phyloP scores from a whole-genome alignment of 2,113 vertebrate species.

The Dissostichus mawsoni region DNA sequence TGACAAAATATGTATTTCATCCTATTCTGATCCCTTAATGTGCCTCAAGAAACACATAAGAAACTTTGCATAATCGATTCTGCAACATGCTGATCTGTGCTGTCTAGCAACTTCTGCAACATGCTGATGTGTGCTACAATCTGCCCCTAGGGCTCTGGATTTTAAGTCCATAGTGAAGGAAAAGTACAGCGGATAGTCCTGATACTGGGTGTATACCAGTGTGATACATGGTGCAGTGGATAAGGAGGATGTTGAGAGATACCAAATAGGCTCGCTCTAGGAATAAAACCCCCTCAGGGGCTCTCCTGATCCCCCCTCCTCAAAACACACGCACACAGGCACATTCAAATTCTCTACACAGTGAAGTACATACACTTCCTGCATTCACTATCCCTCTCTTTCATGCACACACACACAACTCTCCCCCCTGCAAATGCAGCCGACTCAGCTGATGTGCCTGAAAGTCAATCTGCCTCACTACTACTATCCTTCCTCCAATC shows the following conservation, averaged over 20 bases:
- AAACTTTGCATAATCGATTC: slow-evolving; percentile 70
- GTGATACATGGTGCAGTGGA: slow-evolving; percentile 65
- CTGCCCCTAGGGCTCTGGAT: slow-evolving; percentile 58
- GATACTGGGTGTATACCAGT: slow-evolving; percentile 48
- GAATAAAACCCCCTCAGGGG: slow-evolving; percentile 72
- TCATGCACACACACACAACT: slow-evolving; percentile 46
- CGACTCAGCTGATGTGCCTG: slow-evolving; percentile 75
- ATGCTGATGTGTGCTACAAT: slow-evolving; percentile 79
- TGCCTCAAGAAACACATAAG: slow-evolving; percentile 61
- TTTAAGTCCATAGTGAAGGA: slow-evolving; percentile 68
- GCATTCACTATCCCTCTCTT: slow-evolving; percentile 41
- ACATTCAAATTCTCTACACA: slow-evolving; percentile 45
- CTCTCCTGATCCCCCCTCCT: slow-evolving; percentile 57
- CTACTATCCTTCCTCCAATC: slow-evolving; percentile 61
- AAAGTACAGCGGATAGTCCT: slow-evolving; percentile 63
- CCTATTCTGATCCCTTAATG: slow-evolving; percentile 42
- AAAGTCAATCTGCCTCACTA: slow-evolving; percentile 78
- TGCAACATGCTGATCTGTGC: slow-evolving; percentile 77
- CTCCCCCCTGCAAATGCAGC: slow-evolving; percentile 60
- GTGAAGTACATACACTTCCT: slow-evolving; percentile 53
- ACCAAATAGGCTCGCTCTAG: slow-evolving; percentile 74
- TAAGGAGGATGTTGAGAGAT: slow-evolving; percentile 72
- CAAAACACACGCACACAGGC: slow-evolving; percentile 44
- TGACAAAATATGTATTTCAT: neutral
- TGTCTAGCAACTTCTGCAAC: slow-evolving; percentile 76